Evolutionary conservation across 2,113 vertebrate genomes (phyloP), one percentile per base, ranked within the genome.

Genomic region (Centropus bengalensis): DNA sequence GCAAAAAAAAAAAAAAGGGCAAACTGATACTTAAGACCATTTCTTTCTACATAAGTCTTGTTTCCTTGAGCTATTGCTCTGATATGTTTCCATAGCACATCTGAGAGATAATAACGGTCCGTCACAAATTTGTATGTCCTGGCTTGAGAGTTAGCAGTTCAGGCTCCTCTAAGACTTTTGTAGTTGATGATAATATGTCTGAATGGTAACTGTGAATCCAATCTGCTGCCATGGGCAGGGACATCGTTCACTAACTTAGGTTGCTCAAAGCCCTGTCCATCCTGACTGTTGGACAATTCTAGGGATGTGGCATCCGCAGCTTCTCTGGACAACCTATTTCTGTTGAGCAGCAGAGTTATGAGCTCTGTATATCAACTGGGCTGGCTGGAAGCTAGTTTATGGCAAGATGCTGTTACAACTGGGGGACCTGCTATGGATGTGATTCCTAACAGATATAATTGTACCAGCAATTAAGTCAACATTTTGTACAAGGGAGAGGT

Each of bases 141-240:
- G 36, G 14, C 20, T 92, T 69, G 42, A 60, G 10, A 17, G 18
- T 32, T 69, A n/a, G 15, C 19, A 49, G 42, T 32, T 20, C 51
- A 14, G 20, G 32, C 52, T 27, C 54, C 47, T 71, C 0, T 38
- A 54, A 51, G 64, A n/a, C 5, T 63, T 88, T 24, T 44, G 27
- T 42, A 42, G 36, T n/a, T 0, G 0, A 12, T 66, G 68, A 30
- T 58, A 38, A 3, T 51, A 17, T 32, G 9, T 38, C 30, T 59
- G 52, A 70, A 62, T 14, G 30, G 62, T 36, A 78, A 13, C 70
- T 3, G 2, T 14, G 19, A 79, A 14, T 71, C 21, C 56, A 51
- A 6, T 19, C 38, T 24, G 14, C 42, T 58, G 0, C n/a, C 12
- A 2, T 6, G 26, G 52, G 36, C 21, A 88, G 75, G 36, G 54